Conservation (phyloP, 2,113 vertebrate species). For the Ceyx melanurus region DNA sequence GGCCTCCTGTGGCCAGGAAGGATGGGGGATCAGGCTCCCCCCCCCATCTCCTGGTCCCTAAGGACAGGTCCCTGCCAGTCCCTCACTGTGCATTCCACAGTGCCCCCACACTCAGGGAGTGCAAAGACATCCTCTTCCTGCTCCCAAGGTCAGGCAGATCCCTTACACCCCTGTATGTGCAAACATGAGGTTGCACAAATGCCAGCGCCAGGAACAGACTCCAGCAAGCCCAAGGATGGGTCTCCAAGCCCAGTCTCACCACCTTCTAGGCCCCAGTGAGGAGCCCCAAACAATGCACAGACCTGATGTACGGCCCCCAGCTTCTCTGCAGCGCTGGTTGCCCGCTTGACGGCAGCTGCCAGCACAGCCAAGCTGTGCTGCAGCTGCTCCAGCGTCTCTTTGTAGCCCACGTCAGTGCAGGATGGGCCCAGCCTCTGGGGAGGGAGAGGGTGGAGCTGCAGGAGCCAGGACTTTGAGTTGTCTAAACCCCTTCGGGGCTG, state of each 20-base stretch:
- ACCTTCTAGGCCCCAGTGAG: background rate
- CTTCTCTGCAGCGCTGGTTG: constrained; percentile 78
- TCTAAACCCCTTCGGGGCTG: background rate
- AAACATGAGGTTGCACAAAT: background rate
- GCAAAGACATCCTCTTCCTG: background rate
- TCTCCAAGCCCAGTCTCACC: background rate
- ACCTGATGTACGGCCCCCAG: constrained; percentile 88
- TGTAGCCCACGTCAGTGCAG: constrained; percentile 71
- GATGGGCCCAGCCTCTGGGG: constrained; percentile 74
- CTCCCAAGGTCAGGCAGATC: background rate
- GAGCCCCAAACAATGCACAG: background rate
- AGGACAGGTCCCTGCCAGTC: background rate
- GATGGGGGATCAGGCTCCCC: background rate
- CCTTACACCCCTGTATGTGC: accelerated
- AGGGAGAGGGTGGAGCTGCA: background rate
- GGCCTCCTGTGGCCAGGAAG: constrained; percentile 74
- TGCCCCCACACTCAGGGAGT: background rate
- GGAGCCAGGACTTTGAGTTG: background rate
- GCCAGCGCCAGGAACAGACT: background rate
- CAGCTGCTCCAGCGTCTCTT: constrained; percentile 76
- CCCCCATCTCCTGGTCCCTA: accelerated
- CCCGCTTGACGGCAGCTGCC: constrained; percentile 68
- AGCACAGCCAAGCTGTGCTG: constrained; percentile 79
- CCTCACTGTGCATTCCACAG: background rate
- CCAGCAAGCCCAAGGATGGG: background rate